phyloP scores from a whole-genome alignment of 53 echinoderm and acorn worm species.

The Henricia sp. region DNA sequence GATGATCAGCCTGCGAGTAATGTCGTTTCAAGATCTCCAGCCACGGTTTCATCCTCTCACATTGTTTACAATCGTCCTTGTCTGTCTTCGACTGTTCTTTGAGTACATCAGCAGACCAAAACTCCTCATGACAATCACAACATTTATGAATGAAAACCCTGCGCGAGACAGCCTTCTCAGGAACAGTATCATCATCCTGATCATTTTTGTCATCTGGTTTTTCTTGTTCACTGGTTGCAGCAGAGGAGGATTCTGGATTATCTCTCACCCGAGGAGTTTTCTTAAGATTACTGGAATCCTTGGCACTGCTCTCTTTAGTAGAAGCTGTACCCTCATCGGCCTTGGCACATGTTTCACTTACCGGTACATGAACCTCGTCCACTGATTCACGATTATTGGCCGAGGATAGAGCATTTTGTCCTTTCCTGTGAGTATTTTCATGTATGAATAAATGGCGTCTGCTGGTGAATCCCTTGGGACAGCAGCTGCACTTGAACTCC shows the following conservation, averaged over 20 bases:
- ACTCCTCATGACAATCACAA: background rate
- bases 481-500: background rate
- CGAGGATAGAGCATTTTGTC: background rate
- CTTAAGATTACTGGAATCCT: background rate
- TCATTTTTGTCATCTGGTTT: background rate
- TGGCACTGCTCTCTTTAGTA: background rate
- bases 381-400: background rate
- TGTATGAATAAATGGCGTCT: background rate
- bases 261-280: too few species aligned
- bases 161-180: background rate
- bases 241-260: too few species aligned
- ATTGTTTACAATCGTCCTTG: background rate
- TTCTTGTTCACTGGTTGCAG: too few species aligned
- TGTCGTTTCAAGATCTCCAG: too few species aligned
- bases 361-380: background rate
- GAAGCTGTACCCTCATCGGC: background rate
- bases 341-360: background rate
- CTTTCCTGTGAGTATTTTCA: background rate
- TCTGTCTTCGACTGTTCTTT: background rate
- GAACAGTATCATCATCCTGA: background rate
- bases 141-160: background rate
- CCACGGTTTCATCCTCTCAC: background rate
- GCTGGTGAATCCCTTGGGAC: background rate
- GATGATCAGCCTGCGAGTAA: too few species aligned
- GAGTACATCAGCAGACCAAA: background rate